Conservation (phyloP, 2,888 invertebrate species). For the Phorcus lineatus region DNA sequence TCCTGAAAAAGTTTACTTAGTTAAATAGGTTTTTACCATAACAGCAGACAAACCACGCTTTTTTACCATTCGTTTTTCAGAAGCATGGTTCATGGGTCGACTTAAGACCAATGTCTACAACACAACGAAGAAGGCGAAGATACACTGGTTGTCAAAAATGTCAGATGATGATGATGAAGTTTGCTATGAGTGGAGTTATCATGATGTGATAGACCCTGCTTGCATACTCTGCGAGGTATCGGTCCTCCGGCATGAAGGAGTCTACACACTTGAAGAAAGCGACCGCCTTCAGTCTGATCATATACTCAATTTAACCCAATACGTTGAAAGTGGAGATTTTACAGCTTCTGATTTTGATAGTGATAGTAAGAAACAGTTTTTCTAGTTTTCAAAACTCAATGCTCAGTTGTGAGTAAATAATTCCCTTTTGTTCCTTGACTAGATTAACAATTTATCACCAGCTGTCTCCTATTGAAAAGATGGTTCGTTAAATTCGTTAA, state of each 20-base stretch:
- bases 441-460: too few relatives aligned
- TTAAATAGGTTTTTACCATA: too few relatives aligned
- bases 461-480: too few relatives aligned
- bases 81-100: constrained; percentile 82
- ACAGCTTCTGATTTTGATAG: constrained; percentile 31
- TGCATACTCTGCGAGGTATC: constrained; percentile 81
- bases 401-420: too few relatives aligned
- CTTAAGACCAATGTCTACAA: constrained; percentile 91
- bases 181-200: constrained; percentile 88
- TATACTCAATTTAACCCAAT: constrained; percentile 33
- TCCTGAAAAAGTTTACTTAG: too few relatives aligned
- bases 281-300: constrained; percentile 36
- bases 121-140: constrained; percentile 85
- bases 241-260: constrained; percentile 79
- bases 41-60: too few relatives aligned
- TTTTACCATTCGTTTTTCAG: constrained; percentile 35
- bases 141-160: constrained; percentile 83
- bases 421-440: too few relatives aligned
- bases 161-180: constrained; percentile 70
- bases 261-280: constrained; percentile 21
- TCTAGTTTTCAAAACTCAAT: too few relatives aligned
- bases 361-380: constrained; percentile 31
- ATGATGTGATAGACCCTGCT: constrained; percentile 81
- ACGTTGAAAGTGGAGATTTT: constrained; percentile 33
- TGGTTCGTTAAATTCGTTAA: too few relatives aligned